Percentiles rank a stretch among this genome's conserved stretches.
phyloP scores from a whole-genome alignment of 2,888 invertebrate genomes.

The Odontothrips loti region DNA sequence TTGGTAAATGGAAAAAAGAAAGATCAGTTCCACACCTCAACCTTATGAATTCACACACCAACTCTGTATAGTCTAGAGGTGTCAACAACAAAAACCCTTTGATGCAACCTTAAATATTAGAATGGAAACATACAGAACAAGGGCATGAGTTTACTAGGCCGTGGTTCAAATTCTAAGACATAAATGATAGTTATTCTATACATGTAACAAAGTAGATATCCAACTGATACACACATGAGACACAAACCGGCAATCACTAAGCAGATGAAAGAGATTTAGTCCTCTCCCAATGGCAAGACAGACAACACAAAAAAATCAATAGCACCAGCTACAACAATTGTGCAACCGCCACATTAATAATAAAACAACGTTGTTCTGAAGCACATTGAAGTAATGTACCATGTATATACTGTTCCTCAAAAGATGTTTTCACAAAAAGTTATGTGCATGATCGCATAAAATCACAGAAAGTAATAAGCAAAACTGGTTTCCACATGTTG shows the following conservation, averaged over 20 bases:
- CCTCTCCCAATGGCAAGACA: background rate
- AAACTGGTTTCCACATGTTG: background rate
- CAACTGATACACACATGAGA: too few species aligned
- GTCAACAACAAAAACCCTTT: background rate
- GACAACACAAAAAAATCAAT: background rate
- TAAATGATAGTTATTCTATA: too few species aligned
- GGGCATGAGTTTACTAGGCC: too few species aligned
- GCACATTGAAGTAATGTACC: too few species aligned
- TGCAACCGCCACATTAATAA: too few species aligned
- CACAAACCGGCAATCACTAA: too few species aligned
- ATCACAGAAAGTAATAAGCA: background rate
- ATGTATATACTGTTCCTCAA: background rate
- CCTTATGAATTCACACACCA: background rate
- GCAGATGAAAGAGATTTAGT: too few species aligned
- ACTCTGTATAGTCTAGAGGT: background rate
- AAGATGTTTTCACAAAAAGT: background rate
- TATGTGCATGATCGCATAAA: background rate
- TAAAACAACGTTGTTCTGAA: too few species aligned
- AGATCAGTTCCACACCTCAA: slow-evolving; percentile 16
- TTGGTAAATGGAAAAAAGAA: background rate
- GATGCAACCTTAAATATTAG: background rate
- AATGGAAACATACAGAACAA: too few species aligned
- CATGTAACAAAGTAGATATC: too few species aligned
- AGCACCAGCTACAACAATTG: too few species aligned
- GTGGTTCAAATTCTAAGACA: too few species aligned